phyloP scores from a whole-genome alignment of 2,888 invertebrate genomes.

The Ptilodon capucinus region DNA sequence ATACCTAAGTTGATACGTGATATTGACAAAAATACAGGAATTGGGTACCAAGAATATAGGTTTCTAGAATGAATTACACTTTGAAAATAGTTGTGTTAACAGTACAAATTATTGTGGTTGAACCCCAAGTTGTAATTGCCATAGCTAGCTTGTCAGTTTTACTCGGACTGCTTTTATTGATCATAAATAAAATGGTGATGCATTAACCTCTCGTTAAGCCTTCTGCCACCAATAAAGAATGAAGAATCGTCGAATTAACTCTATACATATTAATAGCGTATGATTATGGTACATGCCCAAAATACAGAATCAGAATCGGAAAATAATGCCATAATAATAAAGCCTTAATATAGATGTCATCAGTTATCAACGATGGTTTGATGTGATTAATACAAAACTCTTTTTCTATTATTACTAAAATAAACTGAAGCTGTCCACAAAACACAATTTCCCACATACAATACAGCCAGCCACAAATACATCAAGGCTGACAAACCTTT shows the following conservation, averaged over 20 bases:
- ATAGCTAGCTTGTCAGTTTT: background rate
- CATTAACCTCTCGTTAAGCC: background rate
- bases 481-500: slow-evolving; percentile 1
- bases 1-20: no score
- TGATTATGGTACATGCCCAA: background rate
- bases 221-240: background rate
- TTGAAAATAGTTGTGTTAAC: no score
- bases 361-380: background rate
- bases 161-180: background rate
- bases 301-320: no score
- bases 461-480: background rate
- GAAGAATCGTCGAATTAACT: background rate
- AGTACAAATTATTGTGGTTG: no score
- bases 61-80: no score
- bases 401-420: slow-evolving; percentile 1
- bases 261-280: background rate
- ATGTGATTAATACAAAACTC: background rate
- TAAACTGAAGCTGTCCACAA: background rate
- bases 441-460: background rate
- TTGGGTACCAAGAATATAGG: no score
- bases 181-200: background rate
- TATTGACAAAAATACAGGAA: no score
- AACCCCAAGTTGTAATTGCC: background rate
- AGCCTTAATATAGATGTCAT: no score
- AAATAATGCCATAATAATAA: no score